Evolutionary conservation across 2,113 vertebrate genomes (phyloP), one percentile per base, ranked within the genome.

Genomic region (Eonycteris spelaea): DNA sequence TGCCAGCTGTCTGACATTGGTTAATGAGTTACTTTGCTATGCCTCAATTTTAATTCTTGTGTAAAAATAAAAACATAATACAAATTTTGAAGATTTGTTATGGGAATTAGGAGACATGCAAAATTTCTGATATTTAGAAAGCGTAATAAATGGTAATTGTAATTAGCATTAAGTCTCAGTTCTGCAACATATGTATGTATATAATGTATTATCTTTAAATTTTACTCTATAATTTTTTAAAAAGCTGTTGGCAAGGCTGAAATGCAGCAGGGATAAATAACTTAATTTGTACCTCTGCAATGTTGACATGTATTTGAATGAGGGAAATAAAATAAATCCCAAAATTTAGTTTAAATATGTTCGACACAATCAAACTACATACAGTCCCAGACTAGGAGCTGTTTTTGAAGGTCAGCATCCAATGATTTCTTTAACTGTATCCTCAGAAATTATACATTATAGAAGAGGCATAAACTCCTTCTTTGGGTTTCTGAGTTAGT

Each of bases 181-280:
- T 90, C 22, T 59, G 28, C 43, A 51, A 40, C 21, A 35, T 73
- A 80, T 33, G 15, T 16, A 6, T 79, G 88, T 6, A 11, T 65
- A 57, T 14, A 51, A 12, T 35, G 7, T 77, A 10, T 48, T 53
- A 45, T 10, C 10, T 68, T 85, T 75, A 80, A 75, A 63, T 85
- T 95, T 93, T 63, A 86, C 48, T 63, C 30, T 82, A 75, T 35
- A 40, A 43, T 53, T 88, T 82, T 93, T 91, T 57, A 87, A 91
- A 74, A 7, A 87, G 22, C 15, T 90, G 2, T 90, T 80, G 30
- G 30, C 26, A 90, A 89, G 3, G 38, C 38, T 82, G 65, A 90
- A 61, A 40, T 13, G 12, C 21, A 65, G 28, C 19, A 65, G 3
- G 21, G n/a, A 19, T 19, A 61, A 88, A 83, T 90, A 86, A 59